These are phyloP conservation scores for Calcarius lapponicus DNA, from an alignment of 2,797 vertebrate genomes.

Conservation along the genomic window DNA sequence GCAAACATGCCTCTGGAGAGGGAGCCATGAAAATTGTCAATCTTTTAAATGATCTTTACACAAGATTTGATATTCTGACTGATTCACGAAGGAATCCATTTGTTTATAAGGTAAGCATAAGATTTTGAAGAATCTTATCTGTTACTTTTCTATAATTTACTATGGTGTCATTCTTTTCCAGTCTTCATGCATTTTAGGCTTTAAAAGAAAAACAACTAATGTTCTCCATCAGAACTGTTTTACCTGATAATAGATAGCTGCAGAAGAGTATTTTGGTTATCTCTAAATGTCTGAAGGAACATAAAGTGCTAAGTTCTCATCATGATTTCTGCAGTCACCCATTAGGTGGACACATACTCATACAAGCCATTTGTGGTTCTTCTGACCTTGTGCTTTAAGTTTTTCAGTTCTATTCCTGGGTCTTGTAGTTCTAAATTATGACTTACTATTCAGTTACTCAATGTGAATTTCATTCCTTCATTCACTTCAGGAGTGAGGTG, in stretches of 20 bases:
- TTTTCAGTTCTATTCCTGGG: neutral
- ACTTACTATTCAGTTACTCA: neutral
- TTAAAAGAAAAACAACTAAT: neutral
- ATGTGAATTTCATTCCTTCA: neutral
- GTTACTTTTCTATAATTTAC: neutral
- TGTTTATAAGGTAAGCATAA: conserved; percentile 91
- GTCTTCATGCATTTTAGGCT: neutral
- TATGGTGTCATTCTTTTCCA: neutral
- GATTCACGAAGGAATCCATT: conserved; percentile 97
- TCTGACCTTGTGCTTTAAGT: neutral
- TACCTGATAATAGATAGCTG: neutral
- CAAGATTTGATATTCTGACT: conserved; percentile 96
- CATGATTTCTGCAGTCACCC: neutral
- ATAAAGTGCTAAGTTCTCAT: neutral
- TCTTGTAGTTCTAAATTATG: neutral
- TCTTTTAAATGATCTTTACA: conserved; percentile 97
- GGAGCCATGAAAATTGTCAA: conserved; percentile 99
- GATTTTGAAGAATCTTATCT: neutral
- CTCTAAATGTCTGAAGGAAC: neutral
- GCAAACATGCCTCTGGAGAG: conserved; percentile 97
- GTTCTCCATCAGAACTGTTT: neutral
- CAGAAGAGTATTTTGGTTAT: neutral
- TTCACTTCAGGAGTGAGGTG: neutral
- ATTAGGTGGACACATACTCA: neutral
- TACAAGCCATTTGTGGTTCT: neutral